Evolutionary conservation across 2,888 invertebrate species (phyloP), one percentile per base, ranked within the genome.

Genomic region (Ormyrus labotus): DNA sequence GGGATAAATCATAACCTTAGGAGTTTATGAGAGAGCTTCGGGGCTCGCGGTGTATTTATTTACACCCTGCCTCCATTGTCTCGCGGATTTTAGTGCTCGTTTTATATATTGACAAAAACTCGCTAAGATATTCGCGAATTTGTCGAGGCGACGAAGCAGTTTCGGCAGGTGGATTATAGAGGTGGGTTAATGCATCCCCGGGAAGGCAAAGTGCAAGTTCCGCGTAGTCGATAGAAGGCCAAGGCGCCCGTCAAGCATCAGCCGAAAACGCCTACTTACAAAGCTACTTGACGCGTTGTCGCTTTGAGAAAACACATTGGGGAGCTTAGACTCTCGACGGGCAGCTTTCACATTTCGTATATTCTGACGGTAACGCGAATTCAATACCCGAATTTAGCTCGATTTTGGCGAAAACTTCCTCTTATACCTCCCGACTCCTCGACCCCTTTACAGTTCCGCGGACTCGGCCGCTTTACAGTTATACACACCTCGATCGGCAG

Each of bases 191-290:
- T 72, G 55, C 50, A 19, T 13, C 53, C n/a, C 19, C 6, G 48
- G n/a, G 19, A 45, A 58, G 55, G 34, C 71, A 71, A 78, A 65
- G 64, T 71, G 51, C 58, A 65, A 68, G 61, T 78, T 73, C 19
- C 34, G 53, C 45, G 55, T 63, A 10, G 69, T 58, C 19, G 65
- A 70, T 65, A 47, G 60, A 67, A 67, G 60, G 47, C 53, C 53
- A 67, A 67, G 60, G 47, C 53, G 58, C 10, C 34, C 19, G 65
- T 79, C 74, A 58, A 51, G 45, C 60, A 58, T 64, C 58, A 57
- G 9, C 11, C 45, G 48, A 61, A 6, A 50, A 34, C 53, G 74
- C 58, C 34, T 34, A 50, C 58, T 77, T 77, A 51, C 34, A 45
- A 77, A 69, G 11, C 6, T 11, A 19, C 51, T 71, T 65, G 75